A percentile compares a stretch with the other conserved stretches of the same genome.
These are phyloP conservation scores for Galago senegalensis DNA, from an alignment of 2,797 vertebrate species.

Conservation along the genomic window DNA sequence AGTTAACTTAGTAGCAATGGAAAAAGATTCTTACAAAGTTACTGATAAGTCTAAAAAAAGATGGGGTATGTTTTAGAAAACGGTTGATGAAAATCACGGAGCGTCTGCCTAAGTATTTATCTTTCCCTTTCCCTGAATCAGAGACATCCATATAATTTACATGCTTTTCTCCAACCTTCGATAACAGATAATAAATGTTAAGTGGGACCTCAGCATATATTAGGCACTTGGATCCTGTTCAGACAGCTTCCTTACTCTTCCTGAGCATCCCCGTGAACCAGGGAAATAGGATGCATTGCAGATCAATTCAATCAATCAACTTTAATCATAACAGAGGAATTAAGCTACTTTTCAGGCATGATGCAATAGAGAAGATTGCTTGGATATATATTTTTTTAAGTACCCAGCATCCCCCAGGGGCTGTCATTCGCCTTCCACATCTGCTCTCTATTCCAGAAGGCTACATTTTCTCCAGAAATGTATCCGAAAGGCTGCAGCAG, in stretches of 20 bases:
- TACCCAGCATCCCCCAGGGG: constrained; percentile 65
- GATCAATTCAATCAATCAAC: constrained; percentile 86
- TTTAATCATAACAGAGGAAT: constrained; percentile 83
- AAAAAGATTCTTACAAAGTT: constrained; percentile 63
- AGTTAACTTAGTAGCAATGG: neutral
- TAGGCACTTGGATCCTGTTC: constrained; percentile 83
- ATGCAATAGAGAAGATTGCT: constrained; percentile 77
- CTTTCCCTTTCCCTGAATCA: constrained; percentile 78
- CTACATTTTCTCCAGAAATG: constrained; percentile 55
- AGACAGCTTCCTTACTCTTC: constrained; percentile 80
- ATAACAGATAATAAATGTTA: constrained; percentile 84
- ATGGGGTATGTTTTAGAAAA: constrained; percentile 72
- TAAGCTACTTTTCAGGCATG: constrained; percentile 80
- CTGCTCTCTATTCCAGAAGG: constrained; percentile 67
- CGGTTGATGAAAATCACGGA: constrained; percentile 78
- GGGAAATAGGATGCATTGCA: constrained; percentile 79
- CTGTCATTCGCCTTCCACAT: constrained; percentile 65
- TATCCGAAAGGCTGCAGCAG: constrained; percentile 38
- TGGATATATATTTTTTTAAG: constrained; percentile 59
- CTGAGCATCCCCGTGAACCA: constrained; percentile 80
- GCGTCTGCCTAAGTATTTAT: constrained; percentile 61
- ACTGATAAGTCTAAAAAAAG: constrained; percentile 70
- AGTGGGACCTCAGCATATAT: constrained; percentile 81
- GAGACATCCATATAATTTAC: constrained; percentile 75
- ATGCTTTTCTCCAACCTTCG: constrained; percentile 67